A percentile compares a stretch with the other conserved stretches of the same genome.
Conservation (phyloP, 2,113 vertebrate species). For the Riparia riparia region DNA sequence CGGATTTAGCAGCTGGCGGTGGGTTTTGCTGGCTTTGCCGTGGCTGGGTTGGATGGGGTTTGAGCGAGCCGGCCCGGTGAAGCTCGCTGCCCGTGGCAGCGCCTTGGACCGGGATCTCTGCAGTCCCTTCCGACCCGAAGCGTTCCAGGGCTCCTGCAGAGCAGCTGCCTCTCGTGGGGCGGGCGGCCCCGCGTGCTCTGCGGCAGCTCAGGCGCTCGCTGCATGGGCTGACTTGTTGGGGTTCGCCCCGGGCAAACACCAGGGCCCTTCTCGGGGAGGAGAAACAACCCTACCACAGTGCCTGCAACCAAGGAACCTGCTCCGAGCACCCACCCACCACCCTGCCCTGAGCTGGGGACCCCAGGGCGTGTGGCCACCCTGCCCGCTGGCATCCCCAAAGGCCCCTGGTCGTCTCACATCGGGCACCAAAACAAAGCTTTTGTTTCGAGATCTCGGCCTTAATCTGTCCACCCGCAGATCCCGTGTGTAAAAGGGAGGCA, state of each 20-base stretch:
- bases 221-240: conserved; percentile 34
- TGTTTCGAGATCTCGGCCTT: background rate
- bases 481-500: background rate
- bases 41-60: too few relatives aligned
- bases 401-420: background rate
- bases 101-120: too few relatives aligned
- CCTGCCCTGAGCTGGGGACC: background rate
- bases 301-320: background rate
- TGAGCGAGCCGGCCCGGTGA: background rate
- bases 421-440: background rate
- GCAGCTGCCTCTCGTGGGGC: background rate
- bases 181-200: background rate
- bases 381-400: background rate
- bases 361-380: rapidly evolving
- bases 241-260: background rate
- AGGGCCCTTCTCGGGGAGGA: background rate
- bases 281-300: background rate
- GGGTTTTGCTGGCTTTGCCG: background rate
- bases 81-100: background rate
- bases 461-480: background rate
- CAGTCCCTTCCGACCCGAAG: background rate
- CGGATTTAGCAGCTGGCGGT: background rate
- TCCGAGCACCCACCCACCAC: background rate
- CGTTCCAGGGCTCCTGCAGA: background rate
- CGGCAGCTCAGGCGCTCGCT: background rate